These are phyloP conservation scores for Chaetodon trifascialis DNA, from an alignment of 2,113 vertebrate species.

Conservation along the genomic window DNA sequence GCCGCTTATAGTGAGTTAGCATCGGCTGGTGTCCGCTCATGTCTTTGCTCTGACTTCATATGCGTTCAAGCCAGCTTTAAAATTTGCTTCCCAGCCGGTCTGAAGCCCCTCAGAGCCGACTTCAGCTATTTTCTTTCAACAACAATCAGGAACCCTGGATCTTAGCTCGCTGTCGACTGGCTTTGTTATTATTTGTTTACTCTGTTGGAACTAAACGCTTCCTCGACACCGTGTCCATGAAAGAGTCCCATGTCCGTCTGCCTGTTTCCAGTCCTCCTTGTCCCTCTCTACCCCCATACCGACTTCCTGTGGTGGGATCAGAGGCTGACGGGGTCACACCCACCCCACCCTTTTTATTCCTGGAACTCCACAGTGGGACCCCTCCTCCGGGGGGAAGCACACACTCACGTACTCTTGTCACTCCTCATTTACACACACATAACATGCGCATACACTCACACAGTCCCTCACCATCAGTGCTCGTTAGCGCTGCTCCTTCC, in stretches of 20 bases:
- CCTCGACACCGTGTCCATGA: background rate
- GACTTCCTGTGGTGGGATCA: constrained; percentile 82
- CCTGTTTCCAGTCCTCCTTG: constrained; percentile 19
- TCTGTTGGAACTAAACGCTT: background rate
- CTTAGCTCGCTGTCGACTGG: background rate
- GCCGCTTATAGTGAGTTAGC: too few species aligned
- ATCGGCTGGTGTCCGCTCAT: background rate
- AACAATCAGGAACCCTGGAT: background rate
- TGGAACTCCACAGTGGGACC: constrained; percentile 72
- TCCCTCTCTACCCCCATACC: constrained; percentile 57
- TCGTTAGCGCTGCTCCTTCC: constrained; percentile 55
- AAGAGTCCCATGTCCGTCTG: background rate
- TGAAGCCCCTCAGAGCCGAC: background rate
- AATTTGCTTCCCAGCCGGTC: background rate
- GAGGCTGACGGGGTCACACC: constrained; percentile 81
- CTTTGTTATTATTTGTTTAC: background rate
- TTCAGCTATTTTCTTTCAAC: too few species aligned
- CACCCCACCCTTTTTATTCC: constrained; percentile 83
- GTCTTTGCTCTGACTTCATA: background rate
- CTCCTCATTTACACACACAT: constrained; percentile 54
- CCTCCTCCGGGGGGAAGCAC: constrained; percentile 10
- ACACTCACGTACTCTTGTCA: constrained; percentile 45
- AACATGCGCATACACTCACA: constrained; percentile 42
- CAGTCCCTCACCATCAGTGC: constrained; percentile 41
- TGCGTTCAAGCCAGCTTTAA: background rate